phyloP scores from a whole-genome alignment of 2,888 invertebrate species.

The Synanthedon tipuliformis region DNA sequence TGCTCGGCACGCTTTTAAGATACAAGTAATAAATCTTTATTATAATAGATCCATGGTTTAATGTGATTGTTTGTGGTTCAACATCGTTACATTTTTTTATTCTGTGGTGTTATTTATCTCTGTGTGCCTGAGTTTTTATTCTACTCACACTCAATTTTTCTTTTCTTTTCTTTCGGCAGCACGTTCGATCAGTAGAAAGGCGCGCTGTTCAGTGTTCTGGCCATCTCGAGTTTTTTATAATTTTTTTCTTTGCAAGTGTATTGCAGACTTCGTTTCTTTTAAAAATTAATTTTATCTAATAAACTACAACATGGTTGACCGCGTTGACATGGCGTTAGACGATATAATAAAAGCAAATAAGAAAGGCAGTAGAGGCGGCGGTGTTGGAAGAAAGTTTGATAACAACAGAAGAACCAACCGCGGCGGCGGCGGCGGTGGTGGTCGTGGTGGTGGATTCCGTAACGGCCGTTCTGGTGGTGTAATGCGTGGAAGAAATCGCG shows the following conservation, averaged over 20 bases:
- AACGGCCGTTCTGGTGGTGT: conserved; percentile 69
- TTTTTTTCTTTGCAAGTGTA: background rate
- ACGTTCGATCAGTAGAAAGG: too few relatives aligned
- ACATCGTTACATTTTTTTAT: too few relatives aligned
- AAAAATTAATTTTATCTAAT: conserved; percentile 2
- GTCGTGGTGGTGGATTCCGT: conserved; percentile 52
- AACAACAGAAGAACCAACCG: conserved; percentile 49
- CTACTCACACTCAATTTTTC: too few relatives aligned
- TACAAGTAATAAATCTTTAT: too few relatives aligned
- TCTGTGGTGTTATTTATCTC: too few relatives aligned
- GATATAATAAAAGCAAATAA: conserved; percentile 93
- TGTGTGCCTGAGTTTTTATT: too few relatives aligned
- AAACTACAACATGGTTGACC: conserved; percentile 82
- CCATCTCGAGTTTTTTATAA: background rate
- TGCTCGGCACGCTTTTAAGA: too few relatives aligned
- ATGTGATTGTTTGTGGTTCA: too few relatives aligned
- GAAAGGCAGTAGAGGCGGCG: conserved; percentile 71
- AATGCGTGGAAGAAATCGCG: conserved; percentile 79
- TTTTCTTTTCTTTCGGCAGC: too few relatives aligned
- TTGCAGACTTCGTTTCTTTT: background rate
- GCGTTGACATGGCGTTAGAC: conserved; percentile 97
- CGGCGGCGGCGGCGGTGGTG: conserved; percentile 46
- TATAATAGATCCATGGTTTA: too few relatives aligned
- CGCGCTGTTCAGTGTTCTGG: background rate
- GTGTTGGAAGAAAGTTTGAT: conserved; percentile 64